Base-by-base conservation (phyloP, 1,140 invertebrate genomes). In the Mya arenaria region DNA sequence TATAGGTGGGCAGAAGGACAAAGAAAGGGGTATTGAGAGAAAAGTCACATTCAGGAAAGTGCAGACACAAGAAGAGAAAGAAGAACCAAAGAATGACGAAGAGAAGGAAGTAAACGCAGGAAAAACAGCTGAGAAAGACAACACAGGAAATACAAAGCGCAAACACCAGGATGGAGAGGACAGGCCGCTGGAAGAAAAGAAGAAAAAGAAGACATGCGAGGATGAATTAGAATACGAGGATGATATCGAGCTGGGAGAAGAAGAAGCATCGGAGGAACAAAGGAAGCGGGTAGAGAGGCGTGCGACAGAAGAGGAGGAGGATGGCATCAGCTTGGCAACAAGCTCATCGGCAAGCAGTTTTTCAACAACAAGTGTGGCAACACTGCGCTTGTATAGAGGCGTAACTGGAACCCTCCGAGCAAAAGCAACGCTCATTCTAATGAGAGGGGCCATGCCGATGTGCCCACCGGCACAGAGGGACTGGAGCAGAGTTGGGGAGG, bases 391-490 rank as follows among this genome's bases (percentile, higher is more conserved):
- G n/a, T n/a, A n/a, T n/a, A n/a, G n/a, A n/a, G n/a, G n/a, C n/a
- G n/a, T n/a, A n/a, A n/a, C n/a, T n/a, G n/a, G n/a, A n/a, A n/a
- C n/a, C n/a, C n/a, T n/a, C n/a, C n/a, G n/a, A 23, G n/a, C 3
- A 1, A 17, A 41, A 15, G 65, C 34, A 17, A 4, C 15, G 5
- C 39, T 5, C 13, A 19, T 68, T n/a, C 37, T 68, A 1, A 4
- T 36, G n/a, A 68, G 17, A 41, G 65, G 65, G 4, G 10, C 4
- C 15, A 68, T 68, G 65, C 65, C 65, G 15, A 36, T 68, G 1
- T 39, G 65, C 37, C 65, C 65, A 37, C 37, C 65, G 15, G 65
- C 65, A 5, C 23, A 68, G 32, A 41, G 65, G 17, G 65, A 68
- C 23, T 68, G 65, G 65, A 1, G 1, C 13, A 13, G 4, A 6